Percentiles rank a stretch among this genome's conserved stretches.
These are phyloP conservation scores for Paracanthobrama guichenoti DNA, from an alignment of 2,113 vertebrate species.

Conservation along the genomic window DNA sequence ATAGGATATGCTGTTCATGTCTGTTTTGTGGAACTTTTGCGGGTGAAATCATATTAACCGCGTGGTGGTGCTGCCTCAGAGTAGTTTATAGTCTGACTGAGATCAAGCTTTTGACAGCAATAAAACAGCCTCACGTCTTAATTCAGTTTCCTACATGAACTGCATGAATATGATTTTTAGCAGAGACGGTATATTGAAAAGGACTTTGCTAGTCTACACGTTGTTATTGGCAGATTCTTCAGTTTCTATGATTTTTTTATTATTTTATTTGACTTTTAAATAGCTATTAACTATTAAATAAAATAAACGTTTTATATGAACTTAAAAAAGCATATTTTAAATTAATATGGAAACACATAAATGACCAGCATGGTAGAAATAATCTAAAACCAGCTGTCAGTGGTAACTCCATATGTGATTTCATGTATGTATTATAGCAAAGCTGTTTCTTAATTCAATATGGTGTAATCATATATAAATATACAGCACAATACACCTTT, in stretches of 20 bases:
- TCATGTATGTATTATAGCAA: not conserved
- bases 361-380: not conserved
- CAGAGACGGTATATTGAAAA: not conserved
- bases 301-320: not conserved
- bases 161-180: not conserved
- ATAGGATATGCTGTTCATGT: not conserved
- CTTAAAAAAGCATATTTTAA: not conserved
- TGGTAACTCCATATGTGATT: not conserved
- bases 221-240: not conserved
- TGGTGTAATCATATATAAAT: not conserved
- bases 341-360: not conserved
- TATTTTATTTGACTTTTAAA: too few relatives aligned
- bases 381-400: not conserved
- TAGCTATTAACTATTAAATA: too few relatives aligned
- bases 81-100: not conserved
- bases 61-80: slow-evolving; percentile 75
- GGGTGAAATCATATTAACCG: slow-evolving; percentile 46
- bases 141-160: not conserved
- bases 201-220: not conserved
- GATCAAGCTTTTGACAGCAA: slow-evolving; percentile 10
- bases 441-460: not conserved
- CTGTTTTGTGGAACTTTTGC: slow-evolving; percentile 58
- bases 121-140: not conserved
- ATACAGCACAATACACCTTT: not conserved
- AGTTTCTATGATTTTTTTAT: not conserved